Evolutionary conservation across 2,797 vertebrate genomes (phyloP).

Genomic region (Limosa lapponica): DNA sequence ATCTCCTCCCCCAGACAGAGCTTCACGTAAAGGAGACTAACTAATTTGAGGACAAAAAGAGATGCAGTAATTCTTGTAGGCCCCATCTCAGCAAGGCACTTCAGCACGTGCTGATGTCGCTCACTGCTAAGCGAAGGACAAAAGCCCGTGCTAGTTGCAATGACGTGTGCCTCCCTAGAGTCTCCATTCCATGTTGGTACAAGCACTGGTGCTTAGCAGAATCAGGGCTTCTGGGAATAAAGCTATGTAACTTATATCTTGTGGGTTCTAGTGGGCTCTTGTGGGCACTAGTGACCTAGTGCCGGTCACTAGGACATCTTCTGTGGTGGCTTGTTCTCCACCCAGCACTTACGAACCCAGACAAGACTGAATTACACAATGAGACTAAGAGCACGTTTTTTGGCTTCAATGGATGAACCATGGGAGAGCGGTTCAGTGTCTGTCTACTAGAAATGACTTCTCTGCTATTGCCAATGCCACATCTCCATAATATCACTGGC

Average conservation of each 20-base stretch:
- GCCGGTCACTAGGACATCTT: rapidly evolving
- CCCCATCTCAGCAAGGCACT: slow-evolving; percentile 41
- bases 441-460: background rate
- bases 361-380: background rate
- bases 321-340: background rate
- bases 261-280: no score
- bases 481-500: background rate
- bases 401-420: background rate
- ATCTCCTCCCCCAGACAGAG: background rate
- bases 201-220: background rate
- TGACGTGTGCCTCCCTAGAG: background rate
- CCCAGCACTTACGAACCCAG: background rate
- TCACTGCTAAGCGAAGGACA: background rate
- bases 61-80: background rate
- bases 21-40: background rate
- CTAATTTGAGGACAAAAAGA: background rate
- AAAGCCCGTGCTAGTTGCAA: background rate
- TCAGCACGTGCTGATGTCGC: background rate
- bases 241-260: background rate
- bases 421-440: background rate
- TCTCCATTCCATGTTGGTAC: background rate
- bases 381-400: rapidly evolving
- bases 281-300: no score
- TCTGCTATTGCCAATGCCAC: background rate
- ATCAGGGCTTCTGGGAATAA: background rate